Percentiles rank a stretch among this genome's conserved stretches.
Evolutionary conservation across 2,888 invertebrate species (phyloP).

Genomic region (Hirtodrosophila alboralis): DNA sequence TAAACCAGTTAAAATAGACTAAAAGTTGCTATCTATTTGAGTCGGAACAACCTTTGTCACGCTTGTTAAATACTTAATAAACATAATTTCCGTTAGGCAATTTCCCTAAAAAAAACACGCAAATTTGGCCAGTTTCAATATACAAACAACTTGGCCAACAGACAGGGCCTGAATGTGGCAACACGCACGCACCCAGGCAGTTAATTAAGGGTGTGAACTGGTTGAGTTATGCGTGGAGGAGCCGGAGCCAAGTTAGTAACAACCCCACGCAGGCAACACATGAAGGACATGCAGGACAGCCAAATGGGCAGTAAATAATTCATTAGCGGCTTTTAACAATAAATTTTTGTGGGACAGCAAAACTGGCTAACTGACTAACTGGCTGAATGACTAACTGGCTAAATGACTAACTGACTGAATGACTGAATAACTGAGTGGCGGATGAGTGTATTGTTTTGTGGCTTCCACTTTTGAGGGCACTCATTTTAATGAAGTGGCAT

Average conservation of each 20-base stretch:
- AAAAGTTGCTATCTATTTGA: constrained; percentile 1
- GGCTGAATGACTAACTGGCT: constrained; percentile 4
- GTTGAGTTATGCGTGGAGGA: constrained; percentile 75
- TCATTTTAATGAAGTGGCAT: constrained; percentile 70
- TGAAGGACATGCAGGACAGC: constrained; percentile 45
- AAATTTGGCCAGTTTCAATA: constrained; percentile 49
- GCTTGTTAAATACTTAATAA: constrained; percentile 69
- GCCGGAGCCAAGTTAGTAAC: constrained; percentile 26
- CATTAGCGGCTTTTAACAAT: constrained; percentile 80
- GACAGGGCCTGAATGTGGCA: constrained; percentile 40
- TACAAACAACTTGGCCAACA: constrained; percentile 48
- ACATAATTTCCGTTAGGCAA: constrained; percentile 62
- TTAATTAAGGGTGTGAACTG: constrained; percentile 83
- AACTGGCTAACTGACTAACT: constrained; percentile 14
- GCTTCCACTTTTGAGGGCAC: constrained; percentile 42
- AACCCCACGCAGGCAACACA: constrained; percentile 17
- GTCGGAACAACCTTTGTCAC: constrained; percentile 34
- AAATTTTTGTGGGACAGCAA: constrained; percentile 68
- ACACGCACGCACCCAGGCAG: constrained; percentile 69
- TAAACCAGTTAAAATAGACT: not conserved
- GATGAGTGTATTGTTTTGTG: not conserved
- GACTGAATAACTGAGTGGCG: constrained; percentile 13
- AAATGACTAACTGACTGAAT: constrained; percentile 21
- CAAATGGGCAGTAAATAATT: constrained; percentile 77
- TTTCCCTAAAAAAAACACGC: constrained; percentile 55